phyloP scores from a whole-genome alignment of 2,113 vertebrate species.

The Grallaria varia region DNA sequence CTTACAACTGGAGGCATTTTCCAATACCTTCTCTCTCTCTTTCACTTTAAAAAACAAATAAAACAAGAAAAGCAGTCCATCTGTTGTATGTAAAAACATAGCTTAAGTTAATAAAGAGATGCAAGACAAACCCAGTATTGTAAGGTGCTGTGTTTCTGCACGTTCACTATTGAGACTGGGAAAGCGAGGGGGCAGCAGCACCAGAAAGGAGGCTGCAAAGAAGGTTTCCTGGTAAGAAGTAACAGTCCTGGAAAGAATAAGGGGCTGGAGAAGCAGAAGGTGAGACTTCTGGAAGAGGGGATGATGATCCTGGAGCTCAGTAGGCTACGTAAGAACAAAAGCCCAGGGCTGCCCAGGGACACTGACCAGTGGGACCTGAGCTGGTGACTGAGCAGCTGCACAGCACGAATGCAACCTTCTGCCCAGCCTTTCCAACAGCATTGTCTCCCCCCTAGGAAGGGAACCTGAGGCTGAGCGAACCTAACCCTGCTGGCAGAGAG shows the following conservation, averaged over 20 bases:
- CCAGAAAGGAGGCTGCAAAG: neutral
- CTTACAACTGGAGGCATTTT: neutral
- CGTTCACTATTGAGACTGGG: neutral
- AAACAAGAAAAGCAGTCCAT: neutral
- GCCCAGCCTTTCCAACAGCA: neutral
- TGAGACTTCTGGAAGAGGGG: neutral
- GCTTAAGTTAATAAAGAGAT: neutral
- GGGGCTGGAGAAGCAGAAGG: neutral
- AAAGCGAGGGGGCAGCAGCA: neutral
- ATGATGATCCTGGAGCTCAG: neutral
- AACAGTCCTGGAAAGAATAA: neutral
- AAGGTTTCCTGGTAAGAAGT: neutral
- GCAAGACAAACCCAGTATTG: neutral
- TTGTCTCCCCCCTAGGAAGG: neutral
- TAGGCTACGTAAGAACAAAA: neutral
- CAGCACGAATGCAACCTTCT: neutral
- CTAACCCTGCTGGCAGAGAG: neutral
- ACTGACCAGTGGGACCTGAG: fast-evolving
- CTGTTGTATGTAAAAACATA: neutral
- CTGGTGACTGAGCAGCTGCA: neutral
- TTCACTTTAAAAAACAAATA: neutral
- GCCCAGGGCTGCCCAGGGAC: neutral
- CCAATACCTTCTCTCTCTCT: neutral
- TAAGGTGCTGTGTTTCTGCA: neutral
- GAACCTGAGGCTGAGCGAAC: neutral